Evolutionary conservation across 2,113 vertebrate genomes (phyloP), one percentile per base, ranked within the genome.

Genomic region (Varanus komodoensis): DNA sequence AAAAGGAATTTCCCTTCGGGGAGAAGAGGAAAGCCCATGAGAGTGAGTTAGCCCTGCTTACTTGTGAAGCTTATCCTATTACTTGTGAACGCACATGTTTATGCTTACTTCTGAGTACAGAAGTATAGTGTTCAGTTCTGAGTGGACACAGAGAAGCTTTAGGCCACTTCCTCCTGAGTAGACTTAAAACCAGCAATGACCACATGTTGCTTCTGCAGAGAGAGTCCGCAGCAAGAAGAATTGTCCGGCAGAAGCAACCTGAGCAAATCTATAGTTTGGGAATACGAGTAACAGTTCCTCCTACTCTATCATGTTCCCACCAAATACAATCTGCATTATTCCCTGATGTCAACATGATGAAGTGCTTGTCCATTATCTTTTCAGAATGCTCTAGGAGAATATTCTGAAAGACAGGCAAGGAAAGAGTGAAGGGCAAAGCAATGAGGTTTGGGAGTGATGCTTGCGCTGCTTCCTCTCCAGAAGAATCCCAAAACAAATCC

Each of bases 251-350:
- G 44, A 88, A 82, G 32, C 67, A 88, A 88, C 67, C 57, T 81
- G 87, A 29, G n/a, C n/a, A 71, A 88, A 82, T 44, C 82, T 88
- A 88, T 82, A 82, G 82, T 54, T 88, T 34, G 79, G 87, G 67
- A 88, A 73, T 88, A 44, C 38, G 38, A 44, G 38, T 44, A 82
- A 81, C 48, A 82, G 87, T 54, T 81, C 69, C 71, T 88, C 79
- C 79, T 19, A 29, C 50, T 64, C 67, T 50, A 73, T 54, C 50
- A 29, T 82, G 48, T 38, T 82, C n/a, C 67, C 64, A 71, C 78
- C 78, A 82, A 88, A 88, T 82, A 57, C 71, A 88, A 82, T 44
- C 50, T n/a, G 17, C 87, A 82, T 73, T 54, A 88, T 73, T 82
- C 67, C 67, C 87, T 34, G 25, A n/a, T 12, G 27, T 88, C 67